Evolutionary conservation across 2,797 vertebrate species (phyloP).

Genomic region (Dryobates pubescens): DNA sequence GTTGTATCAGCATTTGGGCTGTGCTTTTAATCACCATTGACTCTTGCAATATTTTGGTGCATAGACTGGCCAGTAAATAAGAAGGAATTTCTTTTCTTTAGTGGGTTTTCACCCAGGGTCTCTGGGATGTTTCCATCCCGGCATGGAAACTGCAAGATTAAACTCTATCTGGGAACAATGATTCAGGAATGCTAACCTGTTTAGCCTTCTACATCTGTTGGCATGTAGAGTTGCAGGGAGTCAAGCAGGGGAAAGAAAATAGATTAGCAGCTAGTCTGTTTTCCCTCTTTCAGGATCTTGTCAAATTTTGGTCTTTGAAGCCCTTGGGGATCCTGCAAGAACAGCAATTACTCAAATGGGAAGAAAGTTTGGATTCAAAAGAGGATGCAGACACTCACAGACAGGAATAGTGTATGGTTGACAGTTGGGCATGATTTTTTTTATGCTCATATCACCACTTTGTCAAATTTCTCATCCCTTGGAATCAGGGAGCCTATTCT

Average conservation of each 20-base stretch:
- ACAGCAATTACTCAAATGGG: not conserved
- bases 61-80: not conserved
- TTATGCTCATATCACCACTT: not conserved
- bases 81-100: not conserved
- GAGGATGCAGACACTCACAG: not conserved
- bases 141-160: not conserved
- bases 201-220: not conserved
- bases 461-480: not conserved
- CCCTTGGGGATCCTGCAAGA: not conserved
- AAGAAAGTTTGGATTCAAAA: not conserved
- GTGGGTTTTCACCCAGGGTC: not conserved
- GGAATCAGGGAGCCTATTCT: not conserved
- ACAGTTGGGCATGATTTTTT: not conserved
- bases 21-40: not conserved
- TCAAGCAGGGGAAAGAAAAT: not conserved
- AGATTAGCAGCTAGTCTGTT: not conserved
- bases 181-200: not conserved
- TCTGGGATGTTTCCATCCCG: not conserved
- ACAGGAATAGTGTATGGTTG: not conserved
- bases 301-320: not conserved
- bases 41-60: not conserved
- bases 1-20: not conserved
- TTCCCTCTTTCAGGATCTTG: not conserved
- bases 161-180: not conserved
- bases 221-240: not conserved